Conservation (phyloP, 2,888 invertebrate genomes). For the Tachystola acroxantha region DNA sequence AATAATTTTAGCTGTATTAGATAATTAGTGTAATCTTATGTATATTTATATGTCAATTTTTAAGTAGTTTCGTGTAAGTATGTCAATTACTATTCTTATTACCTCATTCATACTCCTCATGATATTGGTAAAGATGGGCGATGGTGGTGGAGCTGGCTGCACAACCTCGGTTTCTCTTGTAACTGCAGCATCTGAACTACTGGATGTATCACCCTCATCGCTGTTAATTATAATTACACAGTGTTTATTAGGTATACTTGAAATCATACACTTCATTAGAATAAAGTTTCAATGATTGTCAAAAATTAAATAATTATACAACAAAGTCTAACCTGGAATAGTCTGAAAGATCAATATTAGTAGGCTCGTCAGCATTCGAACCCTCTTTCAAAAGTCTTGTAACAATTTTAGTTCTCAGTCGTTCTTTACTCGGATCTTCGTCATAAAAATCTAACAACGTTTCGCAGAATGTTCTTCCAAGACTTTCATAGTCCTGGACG, state of each 20-base stretch:
- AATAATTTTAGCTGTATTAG: slow-evolving; percentile 8
- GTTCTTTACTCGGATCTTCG: slow-evolving; percentile 90
- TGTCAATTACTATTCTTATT: slow-evolving; percentile 9
- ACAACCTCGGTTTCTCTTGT: slow-evolving; percentile 71
- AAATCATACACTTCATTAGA: no score
- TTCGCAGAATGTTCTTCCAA: slow-evolving; percentile 95
- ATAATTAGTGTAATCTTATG: neutral
- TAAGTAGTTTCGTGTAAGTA: neutral
- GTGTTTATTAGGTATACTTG: neutral
- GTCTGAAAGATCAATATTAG: slow-evolving; percentile 90
- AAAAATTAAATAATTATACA: neutral
- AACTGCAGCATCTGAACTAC: slow-evolving; percentile 82
- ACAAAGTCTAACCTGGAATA: slow-evolving; percentile 84
- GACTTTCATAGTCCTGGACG: slow-evolving; percentile 80
- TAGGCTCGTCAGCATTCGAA: slow-evolving; percentile 92
- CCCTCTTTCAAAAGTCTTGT: slow-evolving; percentile 88
- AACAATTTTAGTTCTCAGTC: slow-evolving; percentile 87
- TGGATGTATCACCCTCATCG: slow-evolving; percentile 88
- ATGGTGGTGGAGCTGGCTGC: slow-evolving; percentile 82
- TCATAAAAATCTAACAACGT: slow-evolving; percentile 95
- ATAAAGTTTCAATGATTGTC: neutral
- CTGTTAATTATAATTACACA: slow-evolving; percentile 53
- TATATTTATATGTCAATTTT: no score
- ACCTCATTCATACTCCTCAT: slow-evolving; percentile 46
- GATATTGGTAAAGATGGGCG: slow-evolving; percentile 79